Evolutionary conservation across 2,888 invertebrate species (phyloP).

Genomic region (Gonocerus acuteangulatus): DNA sequence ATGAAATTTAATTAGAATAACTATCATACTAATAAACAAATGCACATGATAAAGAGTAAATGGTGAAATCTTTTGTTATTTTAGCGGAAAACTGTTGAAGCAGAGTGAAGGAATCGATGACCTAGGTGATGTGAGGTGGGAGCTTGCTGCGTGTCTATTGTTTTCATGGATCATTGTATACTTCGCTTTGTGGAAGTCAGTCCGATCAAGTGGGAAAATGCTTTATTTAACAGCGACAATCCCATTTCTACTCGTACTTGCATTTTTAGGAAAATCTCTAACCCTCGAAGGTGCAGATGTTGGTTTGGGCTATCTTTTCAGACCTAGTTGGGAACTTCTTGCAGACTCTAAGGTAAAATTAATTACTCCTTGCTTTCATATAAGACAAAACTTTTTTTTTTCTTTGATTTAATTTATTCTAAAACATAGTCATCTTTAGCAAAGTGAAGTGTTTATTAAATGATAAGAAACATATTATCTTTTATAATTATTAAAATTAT

Average conservation of each 20-base stretch:
- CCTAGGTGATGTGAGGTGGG: slow-evolving; percentile 76
- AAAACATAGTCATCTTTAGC: too few relatives aligned
- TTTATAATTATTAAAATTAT: too few relatives aligned
- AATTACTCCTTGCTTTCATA: not conserved
- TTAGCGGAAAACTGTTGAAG: slow-evolving; percentile 76
- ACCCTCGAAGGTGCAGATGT: slow-evolving; percentile 81
- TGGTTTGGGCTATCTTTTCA: slow-evolving; percentile 79
- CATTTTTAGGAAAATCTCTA: slow-evolving; percentile 78
- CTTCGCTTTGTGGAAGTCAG: slow-evolving; percentile 93
- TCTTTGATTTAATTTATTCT: too few relatives aligned
- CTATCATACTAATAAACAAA: too few relatives aligned
- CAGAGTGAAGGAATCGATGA: slow-evolving; percentile 76
- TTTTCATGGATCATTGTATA: slow-evolving; percentile 92
- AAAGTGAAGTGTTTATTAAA: not conserved
- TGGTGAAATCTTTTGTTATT: slow-evolving; percentile 38
- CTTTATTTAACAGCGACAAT: slow-evolving; percentile 90
- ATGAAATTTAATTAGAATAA: too few relatives aligned
- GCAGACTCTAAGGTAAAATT: slow-evolving; percentile 72
- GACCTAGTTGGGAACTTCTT: slow-evolving; percentile 75
- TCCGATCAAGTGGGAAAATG: slow-evolving; percentile 84
- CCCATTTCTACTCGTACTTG: slow-evolving; percentile 79
- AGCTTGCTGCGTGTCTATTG: slow-evolving; percentile 78
- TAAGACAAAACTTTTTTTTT: too few relatives aligned
- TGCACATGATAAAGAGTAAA: too few relatives aligned
- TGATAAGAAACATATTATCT: too few relatives aligned